Percentiles rank a stretch among this genome's conserved stretches.
phyloP scores from a whole-genome alignment of 2,113 vertebrate species.

The Myrmophylax atrothorax region DNA sequence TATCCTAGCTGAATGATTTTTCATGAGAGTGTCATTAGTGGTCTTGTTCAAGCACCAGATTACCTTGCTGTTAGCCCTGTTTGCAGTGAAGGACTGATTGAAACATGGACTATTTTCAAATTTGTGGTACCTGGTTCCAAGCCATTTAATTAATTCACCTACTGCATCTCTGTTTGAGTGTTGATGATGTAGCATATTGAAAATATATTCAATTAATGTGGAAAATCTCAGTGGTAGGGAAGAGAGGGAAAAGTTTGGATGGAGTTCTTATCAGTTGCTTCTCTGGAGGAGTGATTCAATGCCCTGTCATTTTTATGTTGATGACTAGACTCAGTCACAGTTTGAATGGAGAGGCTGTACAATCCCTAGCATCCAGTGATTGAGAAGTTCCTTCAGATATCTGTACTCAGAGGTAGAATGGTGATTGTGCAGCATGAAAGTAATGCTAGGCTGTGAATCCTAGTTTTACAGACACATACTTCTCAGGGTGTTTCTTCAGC shows the following conservation, averaged over 20 bases:
- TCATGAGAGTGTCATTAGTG: background rate
- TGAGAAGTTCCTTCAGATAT: background rate
- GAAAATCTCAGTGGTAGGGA: background rate
- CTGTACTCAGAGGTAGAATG: background rate
- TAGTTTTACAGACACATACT: background rate
- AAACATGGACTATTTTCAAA: background rate
- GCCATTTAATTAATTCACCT: background rate
- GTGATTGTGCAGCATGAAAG: fast-evolving
- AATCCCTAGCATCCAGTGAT: background rate
- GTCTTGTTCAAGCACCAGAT: background rate
- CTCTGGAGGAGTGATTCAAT: background rate
- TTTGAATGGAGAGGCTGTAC: background rate
- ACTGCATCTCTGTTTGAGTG: background rate
- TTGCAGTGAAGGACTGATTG: background rate
- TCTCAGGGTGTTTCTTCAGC: background rate
- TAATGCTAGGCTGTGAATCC: background rate
- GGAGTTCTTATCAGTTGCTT: background rate
- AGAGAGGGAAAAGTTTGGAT: background rate
- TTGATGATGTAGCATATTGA: background rate
- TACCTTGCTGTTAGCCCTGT: background rate
- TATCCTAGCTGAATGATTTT: background rate
- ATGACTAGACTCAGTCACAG: background rate
- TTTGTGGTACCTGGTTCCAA: background rate
- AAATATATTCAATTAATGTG: background rate
- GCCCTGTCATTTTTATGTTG: background rate